A percentile compares a stretch with the other conserved stretches of the same genome.
phyloP scores from a whole-genome alignment of 2,113 vertebrate species.

The Oxyruncus cristatus region DNA sequence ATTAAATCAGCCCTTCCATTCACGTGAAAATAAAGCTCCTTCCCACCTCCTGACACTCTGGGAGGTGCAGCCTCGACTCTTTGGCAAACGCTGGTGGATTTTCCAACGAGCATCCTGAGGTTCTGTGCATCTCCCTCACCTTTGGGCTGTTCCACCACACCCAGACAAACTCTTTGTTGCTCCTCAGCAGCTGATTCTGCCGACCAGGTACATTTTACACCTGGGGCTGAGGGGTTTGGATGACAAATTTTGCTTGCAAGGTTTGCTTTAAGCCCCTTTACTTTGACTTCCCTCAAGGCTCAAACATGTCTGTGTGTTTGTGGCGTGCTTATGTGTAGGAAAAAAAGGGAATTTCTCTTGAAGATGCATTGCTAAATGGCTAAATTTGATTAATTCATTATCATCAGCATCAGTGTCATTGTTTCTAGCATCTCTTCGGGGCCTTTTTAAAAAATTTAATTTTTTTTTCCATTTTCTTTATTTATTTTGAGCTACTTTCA shows the following conservation, averaged over 20 bases:
- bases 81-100: neutral
- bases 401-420: neutral
- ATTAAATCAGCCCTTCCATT: neutral
- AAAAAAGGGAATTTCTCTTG: neutral
- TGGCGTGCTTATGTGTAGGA: neutral
- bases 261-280: neutral
- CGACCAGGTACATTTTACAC: neutral
- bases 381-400: neutral
- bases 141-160: no score
- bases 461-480: neutral
- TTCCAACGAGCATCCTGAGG: neutral
- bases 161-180: neutral
- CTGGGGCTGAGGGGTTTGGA: neutral
- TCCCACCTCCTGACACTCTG: neutral
- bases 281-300: neutral
- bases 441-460: neutral
- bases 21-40: neutral
- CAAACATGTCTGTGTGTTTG: neutral
- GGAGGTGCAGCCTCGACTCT: rapidly evolving
- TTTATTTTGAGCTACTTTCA: neutral
- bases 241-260: neutral
- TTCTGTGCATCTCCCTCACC: neutral
- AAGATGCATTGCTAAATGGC: neutral
- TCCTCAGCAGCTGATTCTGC: neutral
- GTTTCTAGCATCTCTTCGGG: neutral